Evolutionary conservation across 2,113 vertebrate species (phyloP).

Genomic region (Orthonyx spaldingii): DNA sequence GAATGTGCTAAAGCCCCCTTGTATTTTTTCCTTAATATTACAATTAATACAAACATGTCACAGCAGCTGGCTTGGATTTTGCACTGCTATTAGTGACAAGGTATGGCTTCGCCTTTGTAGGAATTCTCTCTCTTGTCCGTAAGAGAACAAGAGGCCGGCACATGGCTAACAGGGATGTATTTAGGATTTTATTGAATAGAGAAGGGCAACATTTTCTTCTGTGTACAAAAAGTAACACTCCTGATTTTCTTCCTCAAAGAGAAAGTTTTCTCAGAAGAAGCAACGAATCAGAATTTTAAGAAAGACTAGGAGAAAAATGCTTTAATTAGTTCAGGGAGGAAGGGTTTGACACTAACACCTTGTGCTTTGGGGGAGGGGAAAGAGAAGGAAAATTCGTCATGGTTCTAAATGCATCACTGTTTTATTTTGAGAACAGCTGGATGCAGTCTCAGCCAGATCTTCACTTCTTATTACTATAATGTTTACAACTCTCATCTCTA

Average conservation of each 20-base stretch:
- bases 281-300: neutral
- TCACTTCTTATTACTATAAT: neutral
- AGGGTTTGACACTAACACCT: neutral
- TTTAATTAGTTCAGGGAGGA: neutral
- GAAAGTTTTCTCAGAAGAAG: neutral
- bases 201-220: neutral
- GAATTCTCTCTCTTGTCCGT: neutral
- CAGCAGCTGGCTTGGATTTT: neutral
- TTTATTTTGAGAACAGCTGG: conserved; percentile 42
- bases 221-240: neutral
- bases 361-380: neutral
- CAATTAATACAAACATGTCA: neutral
- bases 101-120: neutral
- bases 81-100: neutral
- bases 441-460: neutral
- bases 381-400: neutral
- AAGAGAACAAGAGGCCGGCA: neutral
- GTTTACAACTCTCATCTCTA: neutral
- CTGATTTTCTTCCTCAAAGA: neutral
- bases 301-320: neutral
- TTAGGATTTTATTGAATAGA: neutral
- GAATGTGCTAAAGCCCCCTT: neutral
- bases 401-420: neutral
- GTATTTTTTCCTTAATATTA: neutral
- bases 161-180: neutral